phyloP scores from a whole-genome alignment of 1,140 invertebrate species.

The Arctopsyche grandis region DNA sequence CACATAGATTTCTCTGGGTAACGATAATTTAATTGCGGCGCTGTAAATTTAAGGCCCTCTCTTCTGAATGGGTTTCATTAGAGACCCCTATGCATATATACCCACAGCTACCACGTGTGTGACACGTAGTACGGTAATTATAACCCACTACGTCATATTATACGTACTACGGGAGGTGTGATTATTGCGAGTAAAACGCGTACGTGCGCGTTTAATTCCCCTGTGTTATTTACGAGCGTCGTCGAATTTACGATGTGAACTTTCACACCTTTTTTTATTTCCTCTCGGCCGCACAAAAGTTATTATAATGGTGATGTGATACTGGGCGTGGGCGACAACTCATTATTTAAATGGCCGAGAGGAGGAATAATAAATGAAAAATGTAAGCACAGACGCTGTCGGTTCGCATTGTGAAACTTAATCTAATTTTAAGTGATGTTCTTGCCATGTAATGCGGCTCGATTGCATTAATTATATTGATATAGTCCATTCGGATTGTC shows the following conservation, averaged over 20 bases:
- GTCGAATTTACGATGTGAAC: slow-evolving; percentile 14
- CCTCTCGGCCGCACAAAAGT: neutral
- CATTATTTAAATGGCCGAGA: neutral
- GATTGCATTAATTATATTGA: too few relatives aligned
- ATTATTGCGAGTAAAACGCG: too few relatives aligned
- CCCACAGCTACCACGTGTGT: slow-evolving; percentile 1
- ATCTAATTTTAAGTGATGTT: too few relatives aligned
- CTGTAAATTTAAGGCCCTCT: slow-evolving; percentile 4
- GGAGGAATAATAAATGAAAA: neutral
- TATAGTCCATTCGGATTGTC: too few relatives aligned
- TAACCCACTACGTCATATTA: neutral
- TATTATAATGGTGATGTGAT: neutral
- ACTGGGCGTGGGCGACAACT: neutral
- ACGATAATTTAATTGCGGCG: slow-evolving; percentile 30
- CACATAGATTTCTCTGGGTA: neutral
- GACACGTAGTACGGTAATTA: slow-evolving; percentile 4
- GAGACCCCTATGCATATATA: neutral
- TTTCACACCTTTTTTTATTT: too few relatives aligned
- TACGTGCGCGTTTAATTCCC: too few relatives aligned
- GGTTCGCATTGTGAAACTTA: too few relatives aligned
- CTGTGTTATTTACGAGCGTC: neutral
- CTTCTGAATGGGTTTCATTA: slow-evolving; percentile 23
- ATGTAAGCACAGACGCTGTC: too few relatives aligned
- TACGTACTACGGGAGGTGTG: too few relatives aligned
- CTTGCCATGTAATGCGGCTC: too few relatives aligned